Percentiles rank a stretch among this genome's conserved stretches.
phyloP scores from a whole-genome alignment of 2,113 vertebrate genomes.

The Parus major region DNA sequence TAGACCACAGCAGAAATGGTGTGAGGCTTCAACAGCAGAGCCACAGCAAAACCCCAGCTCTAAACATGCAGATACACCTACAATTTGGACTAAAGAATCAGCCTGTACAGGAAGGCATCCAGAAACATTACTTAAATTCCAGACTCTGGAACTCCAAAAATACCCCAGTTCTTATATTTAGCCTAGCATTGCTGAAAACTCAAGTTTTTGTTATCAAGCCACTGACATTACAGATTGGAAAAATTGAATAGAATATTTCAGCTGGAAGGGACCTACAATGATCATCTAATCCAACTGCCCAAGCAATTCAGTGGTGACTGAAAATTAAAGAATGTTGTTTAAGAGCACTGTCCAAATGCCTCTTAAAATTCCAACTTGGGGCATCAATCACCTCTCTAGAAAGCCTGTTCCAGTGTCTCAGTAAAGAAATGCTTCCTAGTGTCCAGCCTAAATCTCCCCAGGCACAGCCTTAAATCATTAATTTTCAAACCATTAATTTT shows the following conservation, averaged over 20 bases:
- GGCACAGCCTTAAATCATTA: background rate
- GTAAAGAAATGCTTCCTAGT: background rate
- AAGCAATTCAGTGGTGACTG: background rate
- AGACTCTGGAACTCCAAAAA: background rate
- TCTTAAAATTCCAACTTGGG: background rate
- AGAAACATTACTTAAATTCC: background rate
- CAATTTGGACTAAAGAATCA: background rate
- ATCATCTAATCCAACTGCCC: background rate
- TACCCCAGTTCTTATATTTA: background rate
- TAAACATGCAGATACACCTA: background rate
- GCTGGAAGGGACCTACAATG: background rate
- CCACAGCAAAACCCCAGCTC: background rate
- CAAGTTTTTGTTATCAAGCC: background rate
- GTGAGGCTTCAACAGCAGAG: background rate
- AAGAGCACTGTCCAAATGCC: background rate
- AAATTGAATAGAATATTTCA: background rate
- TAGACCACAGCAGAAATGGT: background rate
- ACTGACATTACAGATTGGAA: background rate
- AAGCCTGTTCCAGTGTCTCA: background rate
- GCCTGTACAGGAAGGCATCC: background rate
- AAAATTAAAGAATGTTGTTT: background rate
- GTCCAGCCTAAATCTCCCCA: background rate
- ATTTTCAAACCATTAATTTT: background rate
- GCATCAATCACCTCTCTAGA: background rate
- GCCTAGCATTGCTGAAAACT: background rate